A percentile compares a stretch with the other conserved stretches of the same genome.
These are phyloP conservation scores for Nemapogon koenigi DNA, from an alignment of 2,888 invertebrate species.

Conservation along the genomic window DNA sequence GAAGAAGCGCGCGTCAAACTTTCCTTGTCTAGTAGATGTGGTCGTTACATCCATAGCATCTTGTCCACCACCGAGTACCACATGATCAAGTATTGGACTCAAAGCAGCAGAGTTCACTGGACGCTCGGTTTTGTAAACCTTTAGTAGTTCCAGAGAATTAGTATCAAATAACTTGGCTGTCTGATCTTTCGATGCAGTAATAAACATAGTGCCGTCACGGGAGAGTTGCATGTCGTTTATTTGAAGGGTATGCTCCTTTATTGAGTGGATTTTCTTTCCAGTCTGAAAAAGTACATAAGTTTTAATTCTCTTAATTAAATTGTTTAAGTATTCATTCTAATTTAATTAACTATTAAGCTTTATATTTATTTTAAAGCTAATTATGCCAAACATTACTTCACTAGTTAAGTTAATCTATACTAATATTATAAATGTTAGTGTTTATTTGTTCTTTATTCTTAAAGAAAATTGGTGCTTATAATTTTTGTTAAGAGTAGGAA, in stretches of 20 bases:
- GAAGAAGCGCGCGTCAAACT: conserved; percentile 96
- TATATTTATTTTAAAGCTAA: too few relatives aligned
- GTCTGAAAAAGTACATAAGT: conserved; percentile 60
- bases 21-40: conserved; percentile 91
- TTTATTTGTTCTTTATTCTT: too few relatives aligned
- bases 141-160: conserved; percentile 83
- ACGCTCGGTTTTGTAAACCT: conserved; percentile 96
- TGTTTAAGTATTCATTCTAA: too few relatives aligned
- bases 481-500: too few relatives aligned
- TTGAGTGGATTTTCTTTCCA: conserved; percentile 79
- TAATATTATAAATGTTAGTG: too few relatives aligned
- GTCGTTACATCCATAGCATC: conserved; percentile 99
- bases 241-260: conserved; percentile 82
- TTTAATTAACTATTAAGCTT: too few relatives aligned
- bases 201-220: conserved; percentile 92
- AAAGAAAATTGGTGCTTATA: too few relatives aligned
- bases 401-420: too few relatives aligned
- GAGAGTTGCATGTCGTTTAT: conserved; percentile 98
- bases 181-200: conserved; percentile 96
- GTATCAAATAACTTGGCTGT: conserved; percentile 95
- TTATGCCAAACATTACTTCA: too few relatives aligned
- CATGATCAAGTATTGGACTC: conserved; percentile 95
- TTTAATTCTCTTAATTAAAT: too few relatives aligned
- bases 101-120: conserved; percentile 98
- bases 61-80: conserved; percentile 97